A percentile compares a stretch with the other conserved stretches of the same genome.
Conservation (phyloP, 2,797 vertebrate genomes). For the Psittacula echo region DNA sequence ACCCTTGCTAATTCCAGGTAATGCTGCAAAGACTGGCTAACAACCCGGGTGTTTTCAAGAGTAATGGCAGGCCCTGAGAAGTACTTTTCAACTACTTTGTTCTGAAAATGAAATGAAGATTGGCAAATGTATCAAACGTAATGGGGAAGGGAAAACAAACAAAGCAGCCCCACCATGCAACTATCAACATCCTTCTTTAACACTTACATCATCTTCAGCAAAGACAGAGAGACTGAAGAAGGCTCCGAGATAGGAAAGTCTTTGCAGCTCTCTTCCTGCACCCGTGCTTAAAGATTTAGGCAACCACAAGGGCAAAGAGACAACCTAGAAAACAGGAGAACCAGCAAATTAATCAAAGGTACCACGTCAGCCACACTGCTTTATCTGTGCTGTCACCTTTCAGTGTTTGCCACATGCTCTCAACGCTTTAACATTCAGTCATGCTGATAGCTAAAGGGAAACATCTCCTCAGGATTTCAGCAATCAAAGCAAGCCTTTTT, state of each 20-base stretch:
- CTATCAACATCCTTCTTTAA: background rate
- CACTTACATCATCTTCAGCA: constrained; percentile 95
- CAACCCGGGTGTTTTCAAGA: constrained; percentile 95
- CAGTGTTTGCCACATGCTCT: background rate
- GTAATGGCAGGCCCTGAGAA: constrained; percentile 98
- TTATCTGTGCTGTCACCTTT: background rate
- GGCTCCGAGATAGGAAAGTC: constrained; percentile 92
- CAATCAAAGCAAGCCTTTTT: background rate
- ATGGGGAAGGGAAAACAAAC: background rate
- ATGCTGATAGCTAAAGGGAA: background rate
- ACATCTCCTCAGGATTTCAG: background rate
- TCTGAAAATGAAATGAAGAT: constrained; percentile 75
- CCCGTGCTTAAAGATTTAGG: constrained; percentile 93
- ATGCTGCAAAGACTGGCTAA: constrained; percentile 97
- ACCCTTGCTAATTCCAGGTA: constrained; percentile 96
- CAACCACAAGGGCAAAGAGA: constrained; percentile 92
- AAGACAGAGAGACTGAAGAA: constrained; percentile 98
- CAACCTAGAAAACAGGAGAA: constrained; percentile 76
- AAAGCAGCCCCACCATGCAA: too few relatives aligned
- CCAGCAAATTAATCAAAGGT: background rate
- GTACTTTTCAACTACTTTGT: constrained; percentile 97
- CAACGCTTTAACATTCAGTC: background rate
- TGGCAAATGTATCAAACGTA: background rate
- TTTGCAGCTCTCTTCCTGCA: constrained; percentile 94
- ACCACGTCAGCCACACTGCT: background rate